Conservation (phyloP, 2,113 vertebrate species). For the Thamnaconus septentrionalis region DNA sequence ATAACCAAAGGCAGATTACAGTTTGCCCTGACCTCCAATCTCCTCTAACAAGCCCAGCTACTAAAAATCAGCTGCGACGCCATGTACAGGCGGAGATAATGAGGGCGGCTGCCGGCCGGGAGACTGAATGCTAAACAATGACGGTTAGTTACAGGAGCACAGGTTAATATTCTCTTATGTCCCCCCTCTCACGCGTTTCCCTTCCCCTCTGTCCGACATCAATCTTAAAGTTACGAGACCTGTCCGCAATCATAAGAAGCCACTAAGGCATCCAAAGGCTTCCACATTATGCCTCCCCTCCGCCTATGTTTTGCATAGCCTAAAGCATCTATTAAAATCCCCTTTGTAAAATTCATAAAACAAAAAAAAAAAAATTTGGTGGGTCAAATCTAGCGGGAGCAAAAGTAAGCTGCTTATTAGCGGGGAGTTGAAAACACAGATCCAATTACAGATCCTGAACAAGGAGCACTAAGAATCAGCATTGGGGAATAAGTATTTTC, state of each 20-base stretch:
- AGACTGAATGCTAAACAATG: constrained; percentile 95
- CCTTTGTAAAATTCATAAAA: constrained; percentile 99
- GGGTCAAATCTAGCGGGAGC: constrained; percentile 99
- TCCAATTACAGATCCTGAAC: constrained; percentile 99
- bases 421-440: constrained; percentile 99
- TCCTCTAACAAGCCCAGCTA: constrained; percentile 68
- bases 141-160: constrained; percentile 92
- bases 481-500: constrained; percentile 96
- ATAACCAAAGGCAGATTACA: constrained; percentile 53
- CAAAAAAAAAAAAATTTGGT: constrained; percentile 91
- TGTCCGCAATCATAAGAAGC: constrained; percentile 98
- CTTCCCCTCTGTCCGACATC: constrained; percentile 89
- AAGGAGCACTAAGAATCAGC: constrained; percentile 95
- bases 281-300: constrained; percentile 90
- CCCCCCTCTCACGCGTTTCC: constrained; percentile 80
- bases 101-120: constrained; percentile 87
- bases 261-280: constrained; percentile 92
- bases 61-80: constrained; percentile 84
- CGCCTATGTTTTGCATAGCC: constrained; percentile 99
- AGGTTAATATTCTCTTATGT: constrained; percentile 99
- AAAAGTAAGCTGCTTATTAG: constrained; percentile 99
- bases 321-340: constrained; percentile 99
- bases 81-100: constrained; percentile 95
- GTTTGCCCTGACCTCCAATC: constrained; percentile 64
- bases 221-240: constrained; percentile 98